phyloP scores from a whole-genome alignment of 2,113 vertebrate genomes.

The Taurulus bubalis region DNA sequence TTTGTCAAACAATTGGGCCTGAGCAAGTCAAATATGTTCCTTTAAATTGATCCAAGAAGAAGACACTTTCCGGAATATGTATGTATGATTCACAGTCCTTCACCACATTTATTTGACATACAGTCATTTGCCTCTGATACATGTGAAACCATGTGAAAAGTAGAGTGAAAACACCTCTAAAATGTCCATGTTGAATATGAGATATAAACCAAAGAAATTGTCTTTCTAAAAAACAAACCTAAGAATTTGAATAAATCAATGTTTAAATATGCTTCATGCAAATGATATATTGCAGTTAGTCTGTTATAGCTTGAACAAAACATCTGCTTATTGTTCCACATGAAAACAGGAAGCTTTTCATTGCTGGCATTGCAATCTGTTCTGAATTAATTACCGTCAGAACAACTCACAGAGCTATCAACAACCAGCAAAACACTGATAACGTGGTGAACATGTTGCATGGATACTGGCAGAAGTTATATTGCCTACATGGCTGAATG shows the following conservation, averaged over 20 bases:
- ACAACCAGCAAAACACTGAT: conserved; percentile 3
- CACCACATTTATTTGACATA: not conserved
- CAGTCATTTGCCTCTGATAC: not conserved
- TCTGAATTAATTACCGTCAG: conserved; percentile 45
- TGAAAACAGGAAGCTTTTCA: conserved; percentile 18
- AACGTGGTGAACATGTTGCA: not conserved
- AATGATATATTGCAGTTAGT: not conserved
- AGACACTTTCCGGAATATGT: not conserved
- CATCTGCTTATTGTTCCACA: conserved; percentile 13
- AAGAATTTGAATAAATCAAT: conserved; percentile 14
- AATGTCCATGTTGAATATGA: not conserved
- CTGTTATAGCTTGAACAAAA: not conserved
- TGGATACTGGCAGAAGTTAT: not conserved
- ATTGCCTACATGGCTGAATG: not conserved
- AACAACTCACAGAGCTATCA: conserved; percentile 26
- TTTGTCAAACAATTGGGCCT: not conserved
- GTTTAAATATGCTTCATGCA: conserved; percentile 12
- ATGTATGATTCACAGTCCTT: not conserved
- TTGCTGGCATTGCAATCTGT: conserved; percentile 39
- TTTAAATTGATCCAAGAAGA: not conserved
- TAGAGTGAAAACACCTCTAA: not conserved
- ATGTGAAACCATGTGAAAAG: not conserved
- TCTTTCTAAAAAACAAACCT: not conserved
- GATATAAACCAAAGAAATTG: not conserved
- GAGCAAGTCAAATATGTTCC: not conserved